Conservation (phyloP, 2,888 invertebrate species). For the Tuberolachnus salignus region DNA sequence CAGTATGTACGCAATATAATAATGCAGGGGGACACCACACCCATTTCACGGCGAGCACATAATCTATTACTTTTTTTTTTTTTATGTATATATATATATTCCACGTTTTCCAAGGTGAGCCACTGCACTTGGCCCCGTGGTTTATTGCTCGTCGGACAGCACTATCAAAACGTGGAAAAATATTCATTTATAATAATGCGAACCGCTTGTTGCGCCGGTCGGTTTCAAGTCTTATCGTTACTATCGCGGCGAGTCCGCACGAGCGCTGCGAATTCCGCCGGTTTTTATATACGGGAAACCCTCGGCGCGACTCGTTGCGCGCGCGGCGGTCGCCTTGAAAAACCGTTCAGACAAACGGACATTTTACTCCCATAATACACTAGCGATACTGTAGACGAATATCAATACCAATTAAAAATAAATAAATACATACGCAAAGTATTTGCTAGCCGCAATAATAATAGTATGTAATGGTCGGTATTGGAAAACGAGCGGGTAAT, state of each 20-base stretch:
- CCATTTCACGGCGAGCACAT: background rate
- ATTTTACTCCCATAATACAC: too few relatives aligned
- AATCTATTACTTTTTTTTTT: slow-evolving; percentile 20
- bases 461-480: too few relatives aligned
- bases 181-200: background rate
- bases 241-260: background rate
- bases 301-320: background rate
- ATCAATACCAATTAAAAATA: slow-evolving; percentile 2
- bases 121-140: slow-evolving; percentile 30
- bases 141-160: slow-evolving; percentile 37
- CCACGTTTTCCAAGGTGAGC: slow-evolving; percentile 48
- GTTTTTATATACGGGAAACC: background rate
- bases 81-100: too few relatives aligned
- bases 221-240: background rate
- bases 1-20: background rate
- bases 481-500: too few relatives aligned
- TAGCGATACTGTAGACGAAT: background rate
- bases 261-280: background rate
- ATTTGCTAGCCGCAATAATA: too few relatives aligned
- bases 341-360: background rate
- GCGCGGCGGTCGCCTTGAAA: background rate
- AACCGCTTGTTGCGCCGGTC: background rate
- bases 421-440: slow-evolving; percentile 10
- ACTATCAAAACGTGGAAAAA: slow-evolving; percentile 29
- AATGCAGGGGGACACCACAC: slow-evolving; percentile 17